A percentile compares a stretch with the other conserved stretches of the same genome.
Evolutionary conservation across 2,888 invertebrate species (phyloP).

Genomic region (Molorchus minor): DNA sequence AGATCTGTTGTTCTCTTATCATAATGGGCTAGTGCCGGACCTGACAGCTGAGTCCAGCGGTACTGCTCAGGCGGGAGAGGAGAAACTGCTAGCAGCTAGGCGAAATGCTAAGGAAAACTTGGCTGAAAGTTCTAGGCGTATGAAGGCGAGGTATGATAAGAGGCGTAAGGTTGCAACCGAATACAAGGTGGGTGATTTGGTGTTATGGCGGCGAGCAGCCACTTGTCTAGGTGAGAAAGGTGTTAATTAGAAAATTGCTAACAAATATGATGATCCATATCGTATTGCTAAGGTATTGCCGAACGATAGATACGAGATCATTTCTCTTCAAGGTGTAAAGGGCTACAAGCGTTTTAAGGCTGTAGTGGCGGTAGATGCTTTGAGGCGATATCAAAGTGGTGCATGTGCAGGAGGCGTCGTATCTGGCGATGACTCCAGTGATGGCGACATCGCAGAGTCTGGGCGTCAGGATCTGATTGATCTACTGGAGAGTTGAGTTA

Average conservation of each 20-base stretch:
- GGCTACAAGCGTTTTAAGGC: background rate
- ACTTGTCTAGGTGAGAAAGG: conserved; percentile 32
- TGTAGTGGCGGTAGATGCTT: background rate
- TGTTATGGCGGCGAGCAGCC: conserved; percentile 34
- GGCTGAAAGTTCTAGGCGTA: conserved; percentile 6
- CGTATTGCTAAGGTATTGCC: background rate
- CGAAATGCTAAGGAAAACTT: conserved; percentile 7
- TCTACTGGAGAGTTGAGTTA: background rate
- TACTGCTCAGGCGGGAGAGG: background rate
- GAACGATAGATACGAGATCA: background rate
- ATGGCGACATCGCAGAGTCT: background rate
- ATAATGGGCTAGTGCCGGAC: conserved; percentile 27
- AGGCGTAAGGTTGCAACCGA: conserved; percentile 37
- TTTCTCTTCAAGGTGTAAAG: background rate
- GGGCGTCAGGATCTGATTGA: background rate
- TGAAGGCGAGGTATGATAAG: conserved; percentile 25
- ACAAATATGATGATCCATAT: conserved; percentile 18
- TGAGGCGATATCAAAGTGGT: background rate
- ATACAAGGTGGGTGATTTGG: conserved; percentile 35
- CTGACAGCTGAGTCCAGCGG: conserved; percentile 3
- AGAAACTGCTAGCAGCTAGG: conserved; percentile 5
- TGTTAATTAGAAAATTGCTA: conserved; percentile 23
- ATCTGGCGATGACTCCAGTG: background rate
- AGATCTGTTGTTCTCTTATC: conserved; percentile 45
- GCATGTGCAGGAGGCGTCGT: background rate